Conservation (phyloP, 2,797 vertebrate genomes). For the Sphenodon punctatus region DNA sequence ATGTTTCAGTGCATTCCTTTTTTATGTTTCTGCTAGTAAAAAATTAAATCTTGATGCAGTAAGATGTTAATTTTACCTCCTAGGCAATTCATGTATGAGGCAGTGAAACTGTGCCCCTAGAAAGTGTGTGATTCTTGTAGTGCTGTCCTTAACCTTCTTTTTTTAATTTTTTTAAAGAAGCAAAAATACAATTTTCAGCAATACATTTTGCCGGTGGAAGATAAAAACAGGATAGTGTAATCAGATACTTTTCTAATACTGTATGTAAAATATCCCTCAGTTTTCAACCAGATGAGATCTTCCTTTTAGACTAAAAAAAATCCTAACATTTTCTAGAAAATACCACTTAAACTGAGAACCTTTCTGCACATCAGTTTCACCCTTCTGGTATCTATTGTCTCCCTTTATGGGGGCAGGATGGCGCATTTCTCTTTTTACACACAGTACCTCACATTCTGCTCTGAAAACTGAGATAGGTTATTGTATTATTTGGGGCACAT, state of each 20-base stretch:
- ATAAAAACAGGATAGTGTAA: neutral
- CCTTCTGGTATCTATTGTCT: constrained; percentile 2
- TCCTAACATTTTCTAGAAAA: neutral
- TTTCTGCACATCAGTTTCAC: constrained; percentile 11
- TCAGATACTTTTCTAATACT: constrained; percentile 1
- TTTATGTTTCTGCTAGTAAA: constrained; percentile 48
- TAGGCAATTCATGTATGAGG: constrained; percentile 25
- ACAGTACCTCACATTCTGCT: constrained; percentile 17
- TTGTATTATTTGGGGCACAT: neutral
- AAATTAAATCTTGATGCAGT: constrained; percentile 39
- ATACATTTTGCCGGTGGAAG: constrained; percentile 24
- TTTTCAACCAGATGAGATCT: constrained; percentile 1
- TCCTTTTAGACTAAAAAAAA: neutral
- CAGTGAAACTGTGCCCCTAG: constrained; percentile 13
- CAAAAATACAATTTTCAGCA: constrained; percentile 44
- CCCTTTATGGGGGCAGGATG: neutral
- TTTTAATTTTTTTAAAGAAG: constrained; percentile 22
- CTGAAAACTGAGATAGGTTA: neutral
- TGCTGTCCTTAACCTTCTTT: constrained; percentile 12
- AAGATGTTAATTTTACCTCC: constrained; percentile 52
- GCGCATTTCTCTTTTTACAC: neutral
- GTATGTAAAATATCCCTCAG: neutral
- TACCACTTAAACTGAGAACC: constrained; percentile 13
- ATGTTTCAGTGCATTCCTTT: constrained; percentile 66
- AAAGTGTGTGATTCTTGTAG: constrained; percentile 18